Evolutionary conservation across 2,113 vertebrate species (phyloP).

Genomic region (Lampris megalopsis): DNA sequence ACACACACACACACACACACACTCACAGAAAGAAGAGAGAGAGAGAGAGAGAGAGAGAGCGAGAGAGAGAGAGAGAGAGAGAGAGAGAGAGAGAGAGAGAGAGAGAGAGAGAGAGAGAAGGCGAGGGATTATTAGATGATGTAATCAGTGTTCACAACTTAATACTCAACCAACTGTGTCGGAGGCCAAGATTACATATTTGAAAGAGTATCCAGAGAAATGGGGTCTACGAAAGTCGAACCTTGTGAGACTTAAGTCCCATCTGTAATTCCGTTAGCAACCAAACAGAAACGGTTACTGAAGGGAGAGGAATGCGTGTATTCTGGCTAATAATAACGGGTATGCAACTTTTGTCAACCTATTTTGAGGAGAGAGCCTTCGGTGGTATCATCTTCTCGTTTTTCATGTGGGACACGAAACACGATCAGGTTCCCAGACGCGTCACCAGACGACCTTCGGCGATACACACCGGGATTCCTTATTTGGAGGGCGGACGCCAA

Average conservation of each 20-base stretch:
- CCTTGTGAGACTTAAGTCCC: neutral
- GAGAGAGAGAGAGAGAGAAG: constrained; percentile 6
- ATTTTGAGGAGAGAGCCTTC: neutral
- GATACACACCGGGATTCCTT: neutral
- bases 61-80: constrained; percentile 7
- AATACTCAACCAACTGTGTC: too few relatives aligned
- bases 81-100: constrained; percentile 2
- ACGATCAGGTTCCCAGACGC: constrained; percentile 39
- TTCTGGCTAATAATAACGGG: constrained; percentile 1
- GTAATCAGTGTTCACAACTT: too few relatives aligned
- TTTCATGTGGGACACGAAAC: constrained; percentile 23
- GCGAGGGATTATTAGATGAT: neutral
- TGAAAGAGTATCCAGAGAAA: too few relatives aligned
- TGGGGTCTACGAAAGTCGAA: too few relatives aligned
- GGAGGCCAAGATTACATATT: too few relatives aligned
- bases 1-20: too few relatives aligned
- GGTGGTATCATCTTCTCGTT: constrained; percentile 8
- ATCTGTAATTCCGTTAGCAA: too few relatives aligned
- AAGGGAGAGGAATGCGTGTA: neutral
- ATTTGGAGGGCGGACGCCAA: constrained; percentile 15
- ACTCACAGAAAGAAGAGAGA: too few relatives aligned
- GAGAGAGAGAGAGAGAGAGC: too few relatives aligned
- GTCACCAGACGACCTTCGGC: neutral
- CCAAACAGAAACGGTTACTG: neutral
- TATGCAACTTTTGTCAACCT: neutral